Evolutionary conservation across 1,140 invertebrate species (phyloP).

Genomic region (Eulimnadia texana): DNA sequence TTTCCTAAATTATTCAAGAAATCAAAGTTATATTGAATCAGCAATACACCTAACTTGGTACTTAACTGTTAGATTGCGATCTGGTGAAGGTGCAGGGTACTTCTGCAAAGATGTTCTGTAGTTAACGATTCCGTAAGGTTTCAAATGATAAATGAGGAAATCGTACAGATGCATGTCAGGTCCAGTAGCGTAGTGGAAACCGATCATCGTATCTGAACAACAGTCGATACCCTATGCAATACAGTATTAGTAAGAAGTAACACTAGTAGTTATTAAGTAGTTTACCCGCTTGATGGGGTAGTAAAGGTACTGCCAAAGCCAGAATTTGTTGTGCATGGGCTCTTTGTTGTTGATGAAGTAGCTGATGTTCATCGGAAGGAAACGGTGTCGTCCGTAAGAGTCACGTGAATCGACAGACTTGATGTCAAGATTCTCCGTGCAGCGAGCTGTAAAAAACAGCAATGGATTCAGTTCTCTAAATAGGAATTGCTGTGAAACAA

Average conservation of each 20-base stretch:
- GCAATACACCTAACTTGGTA: too few species aligned
- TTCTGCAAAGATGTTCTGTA: neutral
- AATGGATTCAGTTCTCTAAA: neutral
- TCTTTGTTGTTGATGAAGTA: conserved; percentile 80
- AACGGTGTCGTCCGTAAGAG: conserved; percentile 62
- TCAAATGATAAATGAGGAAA: conserved; percentile 87
- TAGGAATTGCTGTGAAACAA: too few species aligned
- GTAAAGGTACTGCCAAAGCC: conserved; percentile 92
- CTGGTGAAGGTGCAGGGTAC: neutral
- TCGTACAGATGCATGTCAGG: conserved; percentile 92
- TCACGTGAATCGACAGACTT: conserved; percentile 75
- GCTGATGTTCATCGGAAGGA: conserved; percentile 85
- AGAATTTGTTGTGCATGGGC: conserved; percentile 62
- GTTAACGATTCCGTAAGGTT: conserved; percentile 55
- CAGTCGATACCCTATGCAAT: conserved; percentile 89
- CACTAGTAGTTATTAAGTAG: too few species aligned
- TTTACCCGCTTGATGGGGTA: conserved; percentile 70
- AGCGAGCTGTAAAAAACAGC: too few species aligned
- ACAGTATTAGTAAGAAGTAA: too few species aligned
- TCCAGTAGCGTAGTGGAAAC: conserved; percentile 88
- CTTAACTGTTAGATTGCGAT: neutral
- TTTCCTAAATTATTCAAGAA: too few species aligned
- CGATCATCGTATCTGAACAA: conserved; percentile 88
- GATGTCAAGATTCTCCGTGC: conserved; percentile 72
- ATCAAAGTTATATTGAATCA: too few species aligned